A percentile compares a stretch with the other conserved stretches of the same genome.
phyloP scores from a whole-genome alignment of 2,888 invertebrate species.

The Nemoura dubitans region DNA sequence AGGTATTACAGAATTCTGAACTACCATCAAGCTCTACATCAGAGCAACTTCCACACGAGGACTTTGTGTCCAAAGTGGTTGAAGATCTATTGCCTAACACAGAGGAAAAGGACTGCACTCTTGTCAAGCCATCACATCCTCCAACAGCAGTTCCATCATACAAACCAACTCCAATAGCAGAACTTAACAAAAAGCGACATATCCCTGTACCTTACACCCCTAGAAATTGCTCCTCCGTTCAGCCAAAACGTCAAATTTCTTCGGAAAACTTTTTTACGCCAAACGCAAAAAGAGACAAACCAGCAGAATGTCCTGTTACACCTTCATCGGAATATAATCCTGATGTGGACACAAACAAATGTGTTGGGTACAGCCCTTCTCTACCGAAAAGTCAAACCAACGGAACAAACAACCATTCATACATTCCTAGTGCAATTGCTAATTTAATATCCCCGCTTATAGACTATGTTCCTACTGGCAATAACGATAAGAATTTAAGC shows the following conservation, averaged over 20 bases:
- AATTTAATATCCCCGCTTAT: constrained; percentile 14
- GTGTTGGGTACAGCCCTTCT: constrained; percentile 36
- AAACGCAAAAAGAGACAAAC: neutral
- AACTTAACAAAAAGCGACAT: constrained; percentile 61
- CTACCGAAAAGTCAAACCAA: constrained; percentile 30
- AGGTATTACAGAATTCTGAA: constrained; percentile 61
- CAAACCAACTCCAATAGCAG: constrained; percentile 73
- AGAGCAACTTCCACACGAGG: constrained; percentile 56
- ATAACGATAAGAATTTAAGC: neutral
- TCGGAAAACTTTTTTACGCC: neutral
- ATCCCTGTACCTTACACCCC: constrained; percentile 56
- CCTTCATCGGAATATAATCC: constrained; percentile 29
- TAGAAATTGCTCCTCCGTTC: constrained; percentile 21
- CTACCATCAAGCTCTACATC: constrained; percentile 41
- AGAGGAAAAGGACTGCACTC: constrained; percentile 18
- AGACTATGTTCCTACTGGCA: constrained; percentile 42
- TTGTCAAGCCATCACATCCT: constrained; percentile 8
- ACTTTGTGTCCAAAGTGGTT: constrained; percentile 65
- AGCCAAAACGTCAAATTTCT: constrained; percentile 15
- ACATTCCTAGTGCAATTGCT: constrained; percentile 44
- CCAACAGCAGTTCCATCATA: constrained; percentile 59
- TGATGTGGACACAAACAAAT: constrained; percentile 30
- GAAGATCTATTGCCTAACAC: constrained; percentile 60
- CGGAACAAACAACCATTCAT: neutral
- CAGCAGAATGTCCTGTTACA: neutral